Evolutionary conservation across 2,888 invertebrate species (phyloP).

Genomic region (Ommatoiulus sabulosus): DNA sequence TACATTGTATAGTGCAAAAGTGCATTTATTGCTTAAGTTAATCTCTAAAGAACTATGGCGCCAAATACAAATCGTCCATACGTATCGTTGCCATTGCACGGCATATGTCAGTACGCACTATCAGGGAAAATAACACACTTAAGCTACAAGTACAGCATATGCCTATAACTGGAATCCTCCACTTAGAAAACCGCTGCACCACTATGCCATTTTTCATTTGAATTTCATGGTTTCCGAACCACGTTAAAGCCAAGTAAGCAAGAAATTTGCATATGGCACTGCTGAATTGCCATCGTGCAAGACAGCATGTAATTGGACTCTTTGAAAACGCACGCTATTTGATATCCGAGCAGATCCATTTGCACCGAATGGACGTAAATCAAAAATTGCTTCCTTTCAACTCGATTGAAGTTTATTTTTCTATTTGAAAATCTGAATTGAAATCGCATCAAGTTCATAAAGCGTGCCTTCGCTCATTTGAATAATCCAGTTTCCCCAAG

Average conservation of each 20-base stretch:
- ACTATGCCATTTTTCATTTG: neutral
- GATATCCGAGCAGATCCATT: conserved; percentile 24
- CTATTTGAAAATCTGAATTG: conserved; percentile 40
- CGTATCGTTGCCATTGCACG: too few species aligned
- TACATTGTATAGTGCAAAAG: too few species aligned
- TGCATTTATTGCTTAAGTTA: too few species aligned
- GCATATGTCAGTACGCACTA: too few species aligned
- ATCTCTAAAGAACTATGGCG: too few species aligned
- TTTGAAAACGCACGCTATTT: neutral
- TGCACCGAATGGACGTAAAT: conserved; percentile 24
- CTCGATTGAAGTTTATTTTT: conserved; percentile 30
- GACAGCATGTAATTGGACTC: conserved; percentile 21
- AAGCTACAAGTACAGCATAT: too few species aligned
- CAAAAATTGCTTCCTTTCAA: conserved; percentile 27
- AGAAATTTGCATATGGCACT: conserved; percentile 12
- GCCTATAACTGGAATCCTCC: neutral
- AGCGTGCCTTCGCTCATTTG: conserved; percentile 14
- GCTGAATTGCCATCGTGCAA: conserved; percentile 9
- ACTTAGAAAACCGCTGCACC: neutral
- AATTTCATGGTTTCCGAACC: conserved; percentile 3
- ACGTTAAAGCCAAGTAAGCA: conserved; percentile 36
- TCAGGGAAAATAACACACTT: too few species aligned
- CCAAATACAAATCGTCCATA: too few species aligned
- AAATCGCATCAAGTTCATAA: conserved; percentile 31
- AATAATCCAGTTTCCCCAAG: conserved; percentile 27